phyloP scores from a whole-genome alignment of 2,113 vertebrate genomes.

The Silurus asotus region DNA sequence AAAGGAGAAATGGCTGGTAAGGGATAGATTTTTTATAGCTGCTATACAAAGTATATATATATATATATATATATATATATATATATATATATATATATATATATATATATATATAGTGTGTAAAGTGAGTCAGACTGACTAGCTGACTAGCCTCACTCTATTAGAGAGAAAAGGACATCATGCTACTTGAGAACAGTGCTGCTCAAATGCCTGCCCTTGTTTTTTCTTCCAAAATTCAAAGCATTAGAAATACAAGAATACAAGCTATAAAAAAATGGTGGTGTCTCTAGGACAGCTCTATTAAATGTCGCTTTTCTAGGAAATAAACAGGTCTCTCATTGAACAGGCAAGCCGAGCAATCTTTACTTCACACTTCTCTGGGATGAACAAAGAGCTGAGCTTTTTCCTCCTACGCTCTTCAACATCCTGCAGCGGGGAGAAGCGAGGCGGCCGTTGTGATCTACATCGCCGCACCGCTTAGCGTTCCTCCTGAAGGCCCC shows the following conservation, averaged over 20 bases:
- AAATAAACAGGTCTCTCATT: neutral
- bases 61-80: no score
- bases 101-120: neutral
- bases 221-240: conserved; percentile 39
- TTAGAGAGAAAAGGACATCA: conserved; percentile 39
- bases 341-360: neutral
- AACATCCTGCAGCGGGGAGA: neutral
- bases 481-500: neutral
- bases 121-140: conserved; percentile 56
- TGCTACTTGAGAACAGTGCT: conserved; percentile 34
- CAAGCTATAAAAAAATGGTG: conserved; percentile 32
- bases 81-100: no score
- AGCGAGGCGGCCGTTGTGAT: neutral
- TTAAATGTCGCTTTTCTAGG: neutral
- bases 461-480: neutral
- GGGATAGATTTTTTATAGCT: no score
- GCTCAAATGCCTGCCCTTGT: conserved; percentile 49
- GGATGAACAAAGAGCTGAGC: neutral
- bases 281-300: neutral
- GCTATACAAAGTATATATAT: no score
- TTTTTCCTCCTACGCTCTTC: neutral
- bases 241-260: conserved; percentile 49
- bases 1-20: no score
- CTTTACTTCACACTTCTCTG: neutral
- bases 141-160: conserved; percentile 55